Evolutionary conservation across 2,797 vertebrate genomes (phyloP).

Genomic region (Tolypeutes matacus): DNA sequence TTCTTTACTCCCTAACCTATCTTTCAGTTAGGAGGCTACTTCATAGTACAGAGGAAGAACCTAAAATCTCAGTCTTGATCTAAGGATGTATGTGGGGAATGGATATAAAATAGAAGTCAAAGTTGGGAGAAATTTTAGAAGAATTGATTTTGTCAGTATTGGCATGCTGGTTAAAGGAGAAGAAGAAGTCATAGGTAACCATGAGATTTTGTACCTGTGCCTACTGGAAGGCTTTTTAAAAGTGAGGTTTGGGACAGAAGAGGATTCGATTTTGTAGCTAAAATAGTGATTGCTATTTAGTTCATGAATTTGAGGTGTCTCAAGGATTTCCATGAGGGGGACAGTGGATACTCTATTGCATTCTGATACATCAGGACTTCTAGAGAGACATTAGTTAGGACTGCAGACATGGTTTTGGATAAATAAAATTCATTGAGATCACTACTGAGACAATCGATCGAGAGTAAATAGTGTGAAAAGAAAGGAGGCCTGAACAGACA

Average conservation of each 20-base stretch:
- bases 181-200: background rate
- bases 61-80: no score
- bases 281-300: background rate
- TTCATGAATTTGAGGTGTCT: background rate
- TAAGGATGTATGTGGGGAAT: background rate
- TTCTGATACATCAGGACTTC: background rate
- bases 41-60: background rate
- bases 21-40: background rate
- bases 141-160: slow-evolving; percentile 19
- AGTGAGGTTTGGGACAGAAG: background rate
- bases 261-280: slow-evolving; percentile 43
- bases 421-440: background rate
- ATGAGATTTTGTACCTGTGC: slow-evolving; percentile 50
- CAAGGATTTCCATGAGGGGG: background rate
- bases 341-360: background rate
- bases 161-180: background rate
- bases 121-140: background rate
- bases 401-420: background rate
- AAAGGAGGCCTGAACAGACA: background rate
- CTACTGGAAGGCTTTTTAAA: background rate
- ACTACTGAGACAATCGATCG: background rate
- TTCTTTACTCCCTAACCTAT: background rate
- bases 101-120: background rate
- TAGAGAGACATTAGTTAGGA: background rate
- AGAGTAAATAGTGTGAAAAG: slow-evolving; percentile 11